These are phyloP conservation scores for Gonocerus acuteangulatus DNA, from an alignment of 2,888 invertebrate genomes.

Conservation along the genomic window DNA sequence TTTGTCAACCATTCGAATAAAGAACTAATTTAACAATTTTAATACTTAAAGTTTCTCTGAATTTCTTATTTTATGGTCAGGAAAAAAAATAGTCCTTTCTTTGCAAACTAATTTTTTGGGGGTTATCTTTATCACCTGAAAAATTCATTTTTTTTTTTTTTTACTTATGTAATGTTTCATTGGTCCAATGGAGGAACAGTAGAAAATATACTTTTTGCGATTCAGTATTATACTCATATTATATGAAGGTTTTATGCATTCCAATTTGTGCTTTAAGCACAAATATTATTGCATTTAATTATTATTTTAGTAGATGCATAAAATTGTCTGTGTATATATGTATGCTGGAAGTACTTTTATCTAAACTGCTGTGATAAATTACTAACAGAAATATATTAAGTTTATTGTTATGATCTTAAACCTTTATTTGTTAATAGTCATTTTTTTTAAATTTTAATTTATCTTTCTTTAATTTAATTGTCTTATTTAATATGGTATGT, in stretches of 20 bases:
- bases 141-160: too few species aligned
- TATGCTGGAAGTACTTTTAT: conserved; percentile 5
- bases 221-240: neutral
- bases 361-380: conserved; percentile 21
- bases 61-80: too few species aligned
- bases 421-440: neutral
- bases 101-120: too few species aligned
- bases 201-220: too few species aligned
- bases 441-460: neutral
- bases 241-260: conserved; percentile 12
- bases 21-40: too few species aligned
- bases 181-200: too few species aligned
- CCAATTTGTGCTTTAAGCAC: conserved; percentile 1
- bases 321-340: neutral
- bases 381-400: conserved; percentile 1
- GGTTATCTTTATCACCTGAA: too few species aligned
- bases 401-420: neutral
- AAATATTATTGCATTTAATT: conserved; percentile 20
- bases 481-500: neutral
- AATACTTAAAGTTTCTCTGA: too few species aligned
- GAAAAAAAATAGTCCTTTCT: too few species aligned
- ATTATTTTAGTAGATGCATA: neutral
- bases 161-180: too few species aligned
- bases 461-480: neutral
- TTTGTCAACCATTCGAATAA: too few species aligned